phyloP scores from a whole-genome alignment of 2,113 vertebrate species.

The Alligator mississippiensis region DNA sequence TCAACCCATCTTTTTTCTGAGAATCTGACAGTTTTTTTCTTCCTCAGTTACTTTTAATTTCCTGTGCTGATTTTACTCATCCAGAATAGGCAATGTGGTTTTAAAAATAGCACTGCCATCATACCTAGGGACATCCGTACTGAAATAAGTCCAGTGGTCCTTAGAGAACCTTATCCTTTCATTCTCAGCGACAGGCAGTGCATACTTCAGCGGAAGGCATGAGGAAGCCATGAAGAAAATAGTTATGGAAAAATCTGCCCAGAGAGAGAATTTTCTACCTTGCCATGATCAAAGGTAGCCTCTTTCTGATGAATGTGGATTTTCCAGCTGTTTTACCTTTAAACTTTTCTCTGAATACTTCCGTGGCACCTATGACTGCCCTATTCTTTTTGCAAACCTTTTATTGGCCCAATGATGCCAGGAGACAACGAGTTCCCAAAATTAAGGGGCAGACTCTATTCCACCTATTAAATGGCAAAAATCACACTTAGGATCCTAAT shows the following conservation, averaged over 20 bases:
- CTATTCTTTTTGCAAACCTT: neutral
- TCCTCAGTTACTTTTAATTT: neutral
- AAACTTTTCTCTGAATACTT: neutral
- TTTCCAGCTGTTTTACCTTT: neutral
- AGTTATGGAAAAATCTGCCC: neutral
- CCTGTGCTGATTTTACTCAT: neutral
- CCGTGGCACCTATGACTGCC: neutral
- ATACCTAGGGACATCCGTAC: fast-evolving
- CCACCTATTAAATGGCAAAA: too few species aligned
- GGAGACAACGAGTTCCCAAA: neutral
- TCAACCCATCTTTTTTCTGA: neutral
- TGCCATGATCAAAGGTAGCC: neutral
- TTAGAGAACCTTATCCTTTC: neutral
- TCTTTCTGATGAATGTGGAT: too few species aligned
- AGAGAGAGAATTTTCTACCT: neutral
- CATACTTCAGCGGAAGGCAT: neutral
- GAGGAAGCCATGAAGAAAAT: neutral
- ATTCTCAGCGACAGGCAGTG: neutral
- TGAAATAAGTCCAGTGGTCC: neutral
- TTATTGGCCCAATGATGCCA: neutral
- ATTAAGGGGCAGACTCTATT: neutral
- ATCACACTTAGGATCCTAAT: too few species aligned
- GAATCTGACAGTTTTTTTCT: neutral
- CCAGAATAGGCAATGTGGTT: neutral
- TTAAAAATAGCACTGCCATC: neutral